Evolutionary conservation across 2,888 invertebrate genomes (phyloP).

Genomic region (Folsomia manolachei): DNA sequence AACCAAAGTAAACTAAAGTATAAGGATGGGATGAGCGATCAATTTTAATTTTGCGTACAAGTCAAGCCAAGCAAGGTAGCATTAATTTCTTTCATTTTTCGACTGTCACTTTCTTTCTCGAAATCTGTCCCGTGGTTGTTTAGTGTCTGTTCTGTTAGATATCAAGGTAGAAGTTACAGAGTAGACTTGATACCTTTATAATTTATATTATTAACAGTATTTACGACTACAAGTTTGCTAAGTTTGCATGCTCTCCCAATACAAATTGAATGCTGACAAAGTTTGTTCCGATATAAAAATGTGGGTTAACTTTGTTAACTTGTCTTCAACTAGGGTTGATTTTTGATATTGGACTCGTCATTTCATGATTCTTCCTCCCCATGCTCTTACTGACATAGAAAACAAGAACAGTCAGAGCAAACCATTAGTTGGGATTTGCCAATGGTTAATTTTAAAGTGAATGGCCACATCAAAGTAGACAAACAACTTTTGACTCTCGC

Average conservation of each 20-base stretch:
- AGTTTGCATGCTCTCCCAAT: too few species aligned
- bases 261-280: too few species aligned
- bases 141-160: too few species aligned
- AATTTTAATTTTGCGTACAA: background rate
- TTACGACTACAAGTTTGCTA: too few species aligned
- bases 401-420: background rate
- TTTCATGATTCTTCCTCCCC: background rate
- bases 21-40: background rate
- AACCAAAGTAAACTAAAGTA: too few species aligned
- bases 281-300: too few species aligned
- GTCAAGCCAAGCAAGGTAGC: background rate
- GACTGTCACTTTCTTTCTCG: slow-evolving; percentile 3
- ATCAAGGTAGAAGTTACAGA: too few species aligned
- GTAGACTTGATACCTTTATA: too few species aligned
- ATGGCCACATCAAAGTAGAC: background rate
- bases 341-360: background rate
- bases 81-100: background rate
- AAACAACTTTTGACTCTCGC: background rate
- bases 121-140: background rate
- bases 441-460: background rate
- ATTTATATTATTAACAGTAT: too few species aligned
- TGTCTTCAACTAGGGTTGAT: background rate
- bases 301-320: background rate
- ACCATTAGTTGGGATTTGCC: background rate
- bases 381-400: background rate